Percentiles rank a stretch among this genome's conserved stretches.
Conservation (phyloP, 2,888 invertebrate species). For the Dryomyza anilis region DNA sequence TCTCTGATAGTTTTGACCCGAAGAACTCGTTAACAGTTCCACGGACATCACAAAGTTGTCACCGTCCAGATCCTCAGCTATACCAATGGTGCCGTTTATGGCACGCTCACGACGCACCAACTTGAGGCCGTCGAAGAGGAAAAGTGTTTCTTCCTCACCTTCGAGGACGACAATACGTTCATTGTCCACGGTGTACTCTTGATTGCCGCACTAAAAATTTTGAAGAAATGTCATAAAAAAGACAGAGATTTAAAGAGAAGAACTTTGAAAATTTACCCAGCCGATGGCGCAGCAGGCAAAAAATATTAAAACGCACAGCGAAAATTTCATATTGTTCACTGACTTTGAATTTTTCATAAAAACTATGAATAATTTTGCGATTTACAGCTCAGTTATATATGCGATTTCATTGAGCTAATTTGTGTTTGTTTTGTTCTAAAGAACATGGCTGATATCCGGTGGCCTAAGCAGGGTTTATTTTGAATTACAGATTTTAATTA, state of each 20-base stretch:
- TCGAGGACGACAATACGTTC: constrained; percentile 44
- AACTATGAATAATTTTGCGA: no score
- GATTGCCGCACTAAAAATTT: constrained; percentile 21
- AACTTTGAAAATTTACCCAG: neutral
- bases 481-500: no score
- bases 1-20: constrained; percentile 45
- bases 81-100: constrained; percentile 45
- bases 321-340: neutral
- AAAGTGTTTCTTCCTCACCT: constrained; percentile 43
- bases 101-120: constrained; percentile 43
- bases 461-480: no score
- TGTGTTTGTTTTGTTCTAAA: no score
- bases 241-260: neutral
- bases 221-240: neutral
- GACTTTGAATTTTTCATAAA: no score
- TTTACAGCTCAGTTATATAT: no score
- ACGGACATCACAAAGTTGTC: constrained; percentile 45
- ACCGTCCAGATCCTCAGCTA: constrained; percentile 46
- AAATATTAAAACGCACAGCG: neutral
- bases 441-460: no score
- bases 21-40: constrained; percentile 47
- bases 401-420: no score
- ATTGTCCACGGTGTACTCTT: constrained; percentile 46
- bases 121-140: constrained; percentile 38
- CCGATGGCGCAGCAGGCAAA: neutral